Percentiles rank a stretch among this genome's conserved stretches.
Conservation (phyloP, 2,888 invertebrate species). For the Smittia sp. region DNA sequence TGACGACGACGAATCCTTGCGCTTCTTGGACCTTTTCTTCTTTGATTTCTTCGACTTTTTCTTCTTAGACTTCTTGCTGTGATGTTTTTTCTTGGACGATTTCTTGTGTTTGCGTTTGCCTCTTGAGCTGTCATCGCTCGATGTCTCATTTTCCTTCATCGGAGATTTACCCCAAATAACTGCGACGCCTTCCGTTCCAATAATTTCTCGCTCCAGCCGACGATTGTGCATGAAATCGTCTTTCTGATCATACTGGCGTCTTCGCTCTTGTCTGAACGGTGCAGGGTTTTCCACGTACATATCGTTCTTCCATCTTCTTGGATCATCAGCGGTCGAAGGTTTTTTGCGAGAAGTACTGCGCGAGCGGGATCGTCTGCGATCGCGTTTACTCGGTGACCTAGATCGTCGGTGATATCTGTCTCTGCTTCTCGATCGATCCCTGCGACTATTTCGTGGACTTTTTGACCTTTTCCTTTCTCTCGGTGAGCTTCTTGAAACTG, state of each 20-base stretch:
- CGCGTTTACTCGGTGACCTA: background rate
- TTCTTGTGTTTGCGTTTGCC: slow-evolving; percentile 45
- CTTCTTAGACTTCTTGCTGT: slow-evolving; percentile 51
- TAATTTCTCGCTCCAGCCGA: slow-evolving; percentile 69
- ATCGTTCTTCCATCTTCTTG: slow-evolving; percentile 33
- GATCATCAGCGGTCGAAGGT: slow-evolving; percentile 27
- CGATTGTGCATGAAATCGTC: slow-evolving; percentile 69
- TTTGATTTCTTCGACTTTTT: slow-evolving; percentile 55
- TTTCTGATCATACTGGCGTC: slow-evolving; percentile 53
- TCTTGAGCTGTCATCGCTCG: slow-evolving; percentile 51
- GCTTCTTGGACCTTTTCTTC: slow-evolving; percentile 55
- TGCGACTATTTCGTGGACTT: background rate
- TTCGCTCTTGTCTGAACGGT: background rate
- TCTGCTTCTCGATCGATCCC: background rate
- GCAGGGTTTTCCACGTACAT: slow-evolving; percentile 21
- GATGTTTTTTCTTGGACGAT: slow-evolving; percentile 54
- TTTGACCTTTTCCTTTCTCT: background rate
- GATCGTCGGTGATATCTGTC: background rate
- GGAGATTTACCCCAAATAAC: slow-evolving; percentile 77
- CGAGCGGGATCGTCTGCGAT: background rate
- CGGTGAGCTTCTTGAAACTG: background rate
- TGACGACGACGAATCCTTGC: slow-evolving; percentile 50
- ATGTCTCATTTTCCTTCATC: slow-evolving; percentile 62
- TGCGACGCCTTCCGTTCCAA: slow-evolving; percentile 67
- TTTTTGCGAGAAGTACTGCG: slow-evolving; percentile 25